phyloP scores from a whole-genome alignment of 2,113 vertebrate genomes.

The Odobenus rosmarus region DNA sequence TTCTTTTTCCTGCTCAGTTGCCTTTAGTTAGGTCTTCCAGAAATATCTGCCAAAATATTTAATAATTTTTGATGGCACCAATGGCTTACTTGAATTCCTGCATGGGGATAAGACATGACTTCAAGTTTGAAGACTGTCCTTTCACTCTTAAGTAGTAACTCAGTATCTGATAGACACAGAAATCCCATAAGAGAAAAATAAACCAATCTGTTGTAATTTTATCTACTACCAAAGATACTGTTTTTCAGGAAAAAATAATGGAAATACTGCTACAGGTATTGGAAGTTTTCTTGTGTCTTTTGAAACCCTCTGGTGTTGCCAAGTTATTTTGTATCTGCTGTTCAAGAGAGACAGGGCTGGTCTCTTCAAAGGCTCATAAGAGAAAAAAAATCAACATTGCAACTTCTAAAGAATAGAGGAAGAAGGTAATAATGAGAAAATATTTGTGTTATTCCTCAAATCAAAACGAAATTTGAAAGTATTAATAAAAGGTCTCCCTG shows the following conservation, averaged over 20 bases:
- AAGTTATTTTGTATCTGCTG: conserved; percentile 59
- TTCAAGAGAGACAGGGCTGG: conserved; percentile 20
- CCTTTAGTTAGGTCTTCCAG: neutral
- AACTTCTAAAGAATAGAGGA: conserved; percentile 66
- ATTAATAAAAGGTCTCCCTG: conserved; percentile 75
- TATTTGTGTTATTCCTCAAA: conserved; percentile 80
- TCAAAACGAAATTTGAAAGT: conserved; percentile 80
- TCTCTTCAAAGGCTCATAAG: conserved; percentile 76
- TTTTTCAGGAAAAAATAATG: neutral
- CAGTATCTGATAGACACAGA: neutral
- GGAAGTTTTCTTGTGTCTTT: conserved; percentile 68
- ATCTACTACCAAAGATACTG: neutral
- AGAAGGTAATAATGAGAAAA: conserved; percentile 77
- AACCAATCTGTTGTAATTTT: neutral
- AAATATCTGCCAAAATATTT: neutral
- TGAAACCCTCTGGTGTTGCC: conserved; percentile 53
- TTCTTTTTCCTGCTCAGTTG: neutral
- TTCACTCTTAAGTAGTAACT: neutral
- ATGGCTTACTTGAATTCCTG: neutral
- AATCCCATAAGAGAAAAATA: neutral
- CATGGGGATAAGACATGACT: neutral
- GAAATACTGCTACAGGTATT: conserved; percentile 44
- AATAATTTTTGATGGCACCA: neutral
- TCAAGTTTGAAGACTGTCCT: neutral
- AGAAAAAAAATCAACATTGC: conserved; percentile 50